These are phyloP conservation scores for Eupithecia subumbrata DNA, from an alignment of 2,888 invertebrate genomes.

Conservation along the genomic window DNA sequence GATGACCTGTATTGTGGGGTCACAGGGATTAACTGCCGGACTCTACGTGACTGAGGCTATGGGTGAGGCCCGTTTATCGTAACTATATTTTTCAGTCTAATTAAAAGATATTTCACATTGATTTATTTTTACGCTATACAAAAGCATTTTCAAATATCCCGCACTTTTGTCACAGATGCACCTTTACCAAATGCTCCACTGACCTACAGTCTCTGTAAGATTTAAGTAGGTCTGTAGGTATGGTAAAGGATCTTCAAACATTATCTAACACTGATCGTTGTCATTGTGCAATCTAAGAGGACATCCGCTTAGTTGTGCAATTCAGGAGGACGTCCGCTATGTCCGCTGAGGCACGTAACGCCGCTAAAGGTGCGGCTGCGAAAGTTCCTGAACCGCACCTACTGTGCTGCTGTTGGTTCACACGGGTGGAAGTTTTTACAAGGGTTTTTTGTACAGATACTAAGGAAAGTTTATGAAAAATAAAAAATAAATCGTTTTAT, in stretches of 20 bases:
- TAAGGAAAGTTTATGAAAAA: no score
- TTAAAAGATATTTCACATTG: no score
- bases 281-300: conserved; percentile 20
- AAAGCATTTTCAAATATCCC: no score
- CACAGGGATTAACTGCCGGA: no score
- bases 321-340: conserved; percentile 29
- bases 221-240: neutral
- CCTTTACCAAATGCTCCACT: neutral
- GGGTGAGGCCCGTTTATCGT: no score
- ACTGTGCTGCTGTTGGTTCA: conserved; percentile 16
- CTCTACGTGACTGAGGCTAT: no score
- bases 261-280: conserved; percentile 13
- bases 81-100: no score
- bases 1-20: no score
- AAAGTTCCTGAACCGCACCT: conserved; percentile 39
- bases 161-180: neutral
- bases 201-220: neutral
- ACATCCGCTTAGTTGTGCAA: conserved; percentile 24
- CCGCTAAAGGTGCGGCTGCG: conserved; percentile 35
- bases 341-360: conserved; percentile 20
- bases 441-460: neutral
- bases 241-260: neutral
- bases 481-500: no score
- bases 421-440: conserved; percentile 28
- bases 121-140: no score